Conservation (phyloP, 2,888 invertebrate species). For the Erebia aethiops region DNA sequence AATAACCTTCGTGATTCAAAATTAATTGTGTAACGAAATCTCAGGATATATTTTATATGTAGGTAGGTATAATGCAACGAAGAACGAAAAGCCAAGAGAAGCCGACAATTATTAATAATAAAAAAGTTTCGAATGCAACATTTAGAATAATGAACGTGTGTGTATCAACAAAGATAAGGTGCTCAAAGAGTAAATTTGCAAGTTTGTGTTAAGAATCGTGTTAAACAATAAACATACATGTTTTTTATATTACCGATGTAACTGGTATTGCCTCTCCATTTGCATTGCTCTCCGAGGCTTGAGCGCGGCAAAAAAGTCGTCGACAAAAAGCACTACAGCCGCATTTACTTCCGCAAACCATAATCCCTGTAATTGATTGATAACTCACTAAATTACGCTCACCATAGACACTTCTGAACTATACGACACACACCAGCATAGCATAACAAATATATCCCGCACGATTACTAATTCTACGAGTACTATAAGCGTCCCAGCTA, state of each 20-base stretch:
- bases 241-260: slow-evolving; percentile 57
- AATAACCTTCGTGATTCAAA: slow-evolving; percentile 54
- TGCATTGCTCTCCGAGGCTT: slow-evolving; percentile 49
- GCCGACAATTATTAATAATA: not conserved
- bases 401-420: slow-evolving; percentile 42
- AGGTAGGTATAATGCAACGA: not conserved
- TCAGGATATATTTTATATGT: no score
- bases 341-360: slow-evolving; percentile 47
- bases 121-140: not conserved
- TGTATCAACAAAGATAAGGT: not conserved
- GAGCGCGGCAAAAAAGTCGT: slow-evolving; percentile 65
- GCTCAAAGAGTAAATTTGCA: not conserved
- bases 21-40: slow-evolving; percentile 47
- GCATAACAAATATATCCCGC: slow-evolving; percentile 64
- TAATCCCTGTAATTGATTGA: slow-evolving; percentile 20
- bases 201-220: slow-evolving; percentile 21
- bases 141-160: not conserved
- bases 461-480: slow-evolving; percentile 43
- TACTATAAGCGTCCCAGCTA: slow-evolving; percentile 40
- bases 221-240: slow-evolving; percentile 33
- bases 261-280: slow-evolving; percentile 52
- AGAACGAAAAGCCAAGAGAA: not conserved
- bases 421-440: slow-evolving; percentile 47
- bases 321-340: slow-evolving; percentile 68
- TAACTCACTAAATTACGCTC: slow-evolving; percentile 6